Base-by-base conservation (phyloP, 2,888 invertebrate species). In the Plagiodera versicolora region DNA sequence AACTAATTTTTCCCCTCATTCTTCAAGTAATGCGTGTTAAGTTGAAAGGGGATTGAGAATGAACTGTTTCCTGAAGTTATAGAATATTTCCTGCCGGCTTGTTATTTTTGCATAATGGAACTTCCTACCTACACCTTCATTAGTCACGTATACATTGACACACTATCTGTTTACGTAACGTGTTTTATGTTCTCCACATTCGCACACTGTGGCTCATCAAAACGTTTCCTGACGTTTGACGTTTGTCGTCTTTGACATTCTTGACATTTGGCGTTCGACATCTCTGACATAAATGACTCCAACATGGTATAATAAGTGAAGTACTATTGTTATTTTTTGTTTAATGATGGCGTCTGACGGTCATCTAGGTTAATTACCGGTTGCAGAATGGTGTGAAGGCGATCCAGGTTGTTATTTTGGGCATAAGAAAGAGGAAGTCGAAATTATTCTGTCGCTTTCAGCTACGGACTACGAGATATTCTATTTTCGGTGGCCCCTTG, bases 11-110 rank as follows among this genome's bases (percentile, higher is more conserved):
- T 57, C 62, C 66, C 68, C 66, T 58, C 60, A 67, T 68, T 67
- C 66, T 69, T 70, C 60, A 69, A 67, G 67, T 58, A 61, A 62
- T 57, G 69, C 67, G 69, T 70, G 70, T 68, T 66, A 66, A 67
- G 65, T 58, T 44, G 35, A 28, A 58, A 30, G 53, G 52, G 59
- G 60, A 58, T 57, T 61, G 68, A 65, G 68, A 67, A 65, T 65
- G 51, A 59, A 64, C 64, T 66, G 61, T 68, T 71, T 71, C 68
- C 69, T 63, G 67, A 67, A 66, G 60, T 65, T 64, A 66, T 67
- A 60, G 64, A 56, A 62, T 60, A 66, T 67, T 68, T 69, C 68
- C 69, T 67, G 67, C 54, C 58, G 24, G 61, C 28, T 63, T 63
- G 61, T 66, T 66, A 67, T 65, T 61, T 17, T 19, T 20, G 44